phyloP scores from a whole-genome alignment of 1,140 invertebrate species.

The Diplogasteroides magnus region DNA sequence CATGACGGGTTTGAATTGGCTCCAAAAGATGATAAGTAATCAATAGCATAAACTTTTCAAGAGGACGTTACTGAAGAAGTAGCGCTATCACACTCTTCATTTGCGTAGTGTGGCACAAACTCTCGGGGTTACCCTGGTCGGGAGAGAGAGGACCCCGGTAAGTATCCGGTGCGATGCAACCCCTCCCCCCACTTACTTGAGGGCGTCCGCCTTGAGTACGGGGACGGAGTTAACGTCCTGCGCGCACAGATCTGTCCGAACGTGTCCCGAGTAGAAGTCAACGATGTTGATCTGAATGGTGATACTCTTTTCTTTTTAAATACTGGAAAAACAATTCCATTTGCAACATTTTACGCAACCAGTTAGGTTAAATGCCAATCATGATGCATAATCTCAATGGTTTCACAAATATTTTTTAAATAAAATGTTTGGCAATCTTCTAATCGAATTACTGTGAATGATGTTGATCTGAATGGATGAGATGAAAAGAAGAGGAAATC shows the following conservation, averaged over 20 bases:
- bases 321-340: no score
- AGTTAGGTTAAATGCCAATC: no score
- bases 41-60: neutral
- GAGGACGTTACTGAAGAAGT: neutral
- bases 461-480: neutral
- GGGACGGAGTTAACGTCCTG: conserved; percentile 12
- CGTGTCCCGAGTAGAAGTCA: conserved; percentile 22
- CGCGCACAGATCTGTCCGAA: conserved; percentile 11
- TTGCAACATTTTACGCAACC: no score
- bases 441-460: no score
- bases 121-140: neutral
- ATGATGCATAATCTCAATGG: no score
- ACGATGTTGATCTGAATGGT: conserved; percentile 23
- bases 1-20: no score
- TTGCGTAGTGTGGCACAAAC: no score
- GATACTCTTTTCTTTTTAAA: no score
- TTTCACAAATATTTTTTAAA: no score
- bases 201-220: conserved; percentile 22
- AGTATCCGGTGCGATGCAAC: neutral
- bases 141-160: neutral
- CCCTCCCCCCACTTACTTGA: conserved; percentile 18
- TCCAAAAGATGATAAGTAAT: neutral
- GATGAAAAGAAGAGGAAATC: neutral
- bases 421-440: no score
- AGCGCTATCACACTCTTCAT: no score